Evolutionary conservation across 92 coral and sea anemone genomes (phyloP).

Genomic region (Diadumene lineata): DNA sequence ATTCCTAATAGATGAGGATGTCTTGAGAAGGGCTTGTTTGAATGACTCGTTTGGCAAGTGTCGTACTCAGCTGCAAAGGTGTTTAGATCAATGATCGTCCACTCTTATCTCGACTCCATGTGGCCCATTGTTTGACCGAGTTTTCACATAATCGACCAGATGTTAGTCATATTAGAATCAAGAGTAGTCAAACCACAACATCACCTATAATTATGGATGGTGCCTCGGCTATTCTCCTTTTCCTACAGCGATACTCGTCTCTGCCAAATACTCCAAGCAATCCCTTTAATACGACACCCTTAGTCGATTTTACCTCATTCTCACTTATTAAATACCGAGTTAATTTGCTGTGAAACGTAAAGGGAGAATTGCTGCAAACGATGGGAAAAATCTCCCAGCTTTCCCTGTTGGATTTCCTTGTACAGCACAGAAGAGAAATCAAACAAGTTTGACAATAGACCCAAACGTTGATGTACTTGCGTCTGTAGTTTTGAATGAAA

Average conservation of each 20-base stretch:
- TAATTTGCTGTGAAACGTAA: conserved; percentile 56
- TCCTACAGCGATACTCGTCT: conserved; percentile 2
- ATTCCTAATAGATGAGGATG: conserved; percentile 8
- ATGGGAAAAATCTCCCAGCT: conserved; percentile 32
- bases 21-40: conserved; percentile 26
- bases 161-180: conserved; percentile 82
- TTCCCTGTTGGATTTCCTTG: conserved; percentile 47
- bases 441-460: conserved; percentile 28
- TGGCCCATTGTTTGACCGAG: conserved; percentile 92
- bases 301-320: conserved; percentile 45
- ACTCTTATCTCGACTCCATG: conserved; percentile 91
- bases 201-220: conserved; percentile 20
- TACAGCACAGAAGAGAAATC: conserved; percentile 23
- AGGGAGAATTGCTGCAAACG: conserved; percentile 49
- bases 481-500: conserved; percentile 35
- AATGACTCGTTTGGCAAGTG: conserved; percentile 38
- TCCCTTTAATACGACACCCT: conserved; percentile 20
- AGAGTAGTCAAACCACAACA: conserved; percentile 75
- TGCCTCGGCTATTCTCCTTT: conserved; percentile 23
- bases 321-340: conserved; percentile 48
- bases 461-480: conserved; percentile 15
- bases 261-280: conserved; percentile 2
- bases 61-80: conserved; percentile 79
- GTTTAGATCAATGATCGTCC: conserved; percentile 60
- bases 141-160: conserved; percentile 98